Evolutionary conservation across 1,140 invertebrate genomes (phyloP).

Genomic region (Oncopodura yosiiana): DNA sequence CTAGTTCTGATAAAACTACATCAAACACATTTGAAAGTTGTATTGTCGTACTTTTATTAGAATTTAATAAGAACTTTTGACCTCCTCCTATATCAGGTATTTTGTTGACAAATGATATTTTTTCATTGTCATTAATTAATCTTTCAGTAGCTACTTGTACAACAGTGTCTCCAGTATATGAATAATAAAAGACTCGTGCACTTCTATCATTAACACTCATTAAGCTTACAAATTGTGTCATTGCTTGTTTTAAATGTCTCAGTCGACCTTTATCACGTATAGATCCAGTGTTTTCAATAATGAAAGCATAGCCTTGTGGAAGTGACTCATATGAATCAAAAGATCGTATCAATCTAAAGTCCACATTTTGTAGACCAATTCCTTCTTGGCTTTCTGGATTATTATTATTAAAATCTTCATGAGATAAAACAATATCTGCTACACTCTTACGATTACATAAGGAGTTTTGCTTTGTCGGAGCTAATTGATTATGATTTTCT

Average conservation of each 20-base stretch:
- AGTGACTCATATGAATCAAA: neutral
- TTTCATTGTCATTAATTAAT: neutral
- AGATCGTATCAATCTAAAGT: neutral
- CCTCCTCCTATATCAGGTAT: no score
- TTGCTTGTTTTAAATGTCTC: constrained; percentile 17
- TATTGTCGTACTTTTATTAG: no score
- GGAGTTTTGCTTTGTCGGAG: constrained; percentile 39
- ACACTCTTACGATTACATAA: constrained; percentile 31
- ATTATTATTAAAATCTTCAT: constrained; percentile 26
- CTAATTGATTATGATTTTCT: constrained; percentile 34
- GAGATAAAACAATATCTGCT: constrained; percentile 24
- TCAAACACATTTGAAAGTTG: no score
- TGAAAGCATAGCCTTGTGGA: constrained; percentile 17
- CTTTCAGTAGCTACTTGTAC: neutral
- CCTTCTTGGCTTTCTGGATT: neutral
- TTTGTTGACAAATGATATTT: neutral
- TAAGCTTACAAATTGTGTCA: constrained; percentile 7
- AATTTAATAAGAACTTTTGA: no score
- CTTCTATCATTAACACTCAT: neutral
- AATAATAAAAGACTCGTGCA: neutral
- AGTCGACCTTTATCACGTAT: constrained; percentile 8
- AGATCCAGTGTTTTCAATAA: constrained; percentile 15
- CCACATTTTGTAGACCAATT: neutral
- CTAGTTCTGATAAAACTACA: no score
- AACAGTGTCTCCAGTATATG: neutral